Evolutionary conservation across 2,113 vertebrate genomes (phyloP), one percentile per base, ranked within the genome.

Genomic region (Hippoglossus stenolepis): DNA sequence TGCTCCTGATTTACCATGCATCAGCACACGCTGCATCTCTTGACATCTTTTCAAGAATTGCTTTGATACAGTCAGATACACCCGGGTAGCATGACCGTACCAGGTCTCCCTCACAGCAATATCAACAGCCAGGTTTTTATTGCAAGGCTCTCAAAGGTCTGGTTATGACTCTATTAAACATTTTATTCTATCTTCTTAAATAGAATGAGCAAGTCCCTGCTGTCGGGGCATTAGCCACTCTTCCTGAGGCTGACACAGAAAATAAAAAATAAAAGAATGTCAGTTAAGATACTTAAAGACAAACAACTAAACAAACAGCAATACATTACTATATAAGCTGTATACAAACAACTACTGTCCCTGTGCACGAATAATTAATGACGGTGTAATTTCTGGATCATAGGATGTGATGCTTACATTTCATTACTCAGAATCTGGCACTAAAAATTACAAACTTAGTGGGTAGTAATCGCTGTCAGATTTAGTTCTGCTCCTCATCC

Each of bases 391-490:
- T 83, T 89, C 73, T 68, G 84, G 79, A 70, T 31, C 66, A 40
- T 35, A 85, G 69, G 62, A 84, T 87, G 70, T 71, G 67, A 75
- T 66, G 73, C 78, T 6, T 85, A 28, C 65, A 83, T 64, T 63
- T 60, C 88, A 86, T 85, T 75, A 83, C 80, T 75, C 72, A 79
- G 63, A 51, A 73, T 70, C 57, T 24, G 21, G 20, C 2, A 1
- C 79, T 77, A 82, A 86, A 86, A 84, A 80, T 73, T 81, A 82
- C 80, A 73, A 68, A 64, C 56, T 31, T 72, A 58, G 56, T 69
- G 59, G 70, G 65, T 56, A 47, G 65, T 83, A 87, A 85, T 71
- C 78, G 75, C 51, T n/a, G 51, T 20, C 51, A 54, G 58, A 62
- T 80, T 74, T 65, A 73, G 62, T 47, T 54, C 18, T 38, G 51